A percentile compares a stretch with the other conserved stretches of the same genome.
Conservation (phyloP, 1,140 invertebrate genomes). For the Drosophila mayri region DNA sequence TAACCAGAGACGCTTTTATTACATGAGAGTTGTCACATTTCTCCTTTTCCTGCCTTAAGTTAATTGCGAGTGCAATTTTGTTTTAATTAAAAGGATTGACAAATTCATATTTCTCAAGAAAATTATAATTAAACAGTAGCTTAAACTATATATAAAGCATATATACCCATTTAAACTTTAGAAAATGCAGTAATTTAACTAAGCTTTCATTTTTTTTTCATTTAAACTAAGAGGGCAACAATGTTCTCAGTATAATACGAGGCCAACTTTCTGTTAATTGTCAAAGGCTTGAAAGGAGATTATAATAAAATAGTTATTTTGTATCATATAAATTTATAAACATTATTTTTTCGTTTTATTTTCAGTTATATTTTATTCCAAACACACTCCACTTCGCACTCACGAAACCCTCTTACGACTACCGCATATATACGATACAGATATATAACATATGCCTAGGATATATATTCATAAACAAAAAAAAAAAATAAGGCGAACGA, state of each 20-base stretch:
- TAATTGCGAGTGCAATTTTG: not conserved
- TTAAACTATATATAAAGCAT: too few relatives aligned
- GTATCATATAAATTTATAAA: too few relatives aligned
- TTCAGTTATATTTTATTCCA: constrained; percentile 27
- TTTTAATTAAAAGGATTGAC: not conserved
- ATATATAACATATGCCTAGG: constrained; percentile 22
- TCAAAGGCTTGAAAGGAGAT: too few relatives aligned
- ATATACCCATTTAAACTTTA: too few relatives aligned
- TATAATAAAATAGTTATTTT: not conserved
- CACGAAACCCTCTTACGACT: constrained; percentile 22
- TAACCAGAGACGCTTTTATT: not conserved
- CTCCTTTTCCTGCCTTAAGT: not conserved
- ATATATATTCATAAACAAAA: constrained; percentile 24
- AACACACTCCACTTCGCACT: constrained; percentile 26
- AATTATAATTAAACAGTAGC: not conserved
- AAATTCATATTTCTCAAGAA: not conserved
- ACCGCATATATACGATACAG: constrained; percentile 18
- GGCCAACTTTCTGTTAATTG: too few relatives aligned
- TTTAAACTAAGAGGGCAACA: too few relatives aligned
- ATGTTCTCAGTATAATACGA: too few relatives aligned
- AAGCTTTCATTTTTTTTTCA: too few relatives aligned
- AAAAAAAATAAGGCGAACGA: constrained; percentile 22
- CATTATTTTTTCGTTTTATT: not conserved
- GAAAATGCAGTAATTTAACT: too few relatives aligned
- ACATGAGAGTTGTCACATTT: not conserved